phyloP scores from a whole-genome alignment of 2,888 invertebrate genomes.

The Holacanthella duospinosa region DNA sequence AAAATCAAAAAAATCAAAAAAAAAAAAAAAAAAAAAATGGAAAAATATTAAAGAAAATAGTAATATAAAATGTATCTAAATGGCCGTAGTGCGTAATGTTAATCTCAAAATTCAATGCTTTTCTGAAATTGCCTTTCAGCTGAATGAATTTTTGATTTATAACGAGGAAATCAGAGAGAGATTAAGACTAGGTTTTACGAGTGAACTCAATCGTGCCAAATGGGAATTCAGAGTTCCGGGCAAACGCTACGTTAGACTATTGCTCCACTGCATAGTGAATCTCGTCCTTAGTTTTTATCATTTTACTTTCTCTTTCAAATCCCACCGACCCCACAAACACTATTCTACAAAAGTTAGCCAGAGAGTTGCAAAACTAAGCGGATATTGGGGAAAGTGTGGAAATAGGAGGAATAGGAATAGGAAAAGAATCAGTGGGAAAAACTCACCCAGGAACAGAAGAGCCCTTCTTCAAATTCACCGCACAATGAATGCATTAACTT shows the following conservation, averaged over 20 bases:
- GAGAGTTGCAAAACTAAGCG: neutral
- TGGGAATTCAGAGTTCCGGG: neutral
- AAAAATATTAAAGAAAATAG: neutral
- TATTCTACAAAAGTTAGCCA: neutral
- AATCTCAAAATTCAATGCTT: neutral
- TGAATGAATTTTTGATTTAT: slow-evolving; percentile 23
- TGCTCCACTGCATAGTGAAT: neutral
- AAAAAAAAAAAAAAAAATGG: neutral
- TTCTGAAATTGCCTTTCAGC: neutral
- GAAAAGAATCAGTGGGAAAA: too few relatives aligned
- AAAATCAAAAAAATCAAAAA: neutral
- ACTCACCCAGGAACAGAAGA: too few relatives aligned
- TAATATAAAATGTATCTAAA: neutral
- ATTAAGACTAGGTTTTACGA: slow-evolving; percentile 18
- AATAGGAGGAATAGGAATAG: too few relatives aligned
- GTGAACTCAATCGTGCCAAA: slow-evolving; percentile 17
- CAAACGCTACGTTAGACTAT: neutral
- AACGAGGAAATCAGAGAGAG: slow-evolving; percentile 15
- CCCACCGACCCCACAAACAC: neutral
- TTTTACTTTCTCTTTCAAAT: neutral
- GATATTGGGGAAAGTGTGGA: neutral
- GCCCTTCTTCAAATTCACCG: too few relatives aligned
- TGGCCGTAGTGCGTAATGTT: neutral
- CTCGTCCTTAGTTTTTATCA: neutral
- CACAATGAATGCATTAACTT: neutral